Conservation (phyloP, 1,140 invertebrate genomes). For the Paramacrobiotus metropolitanus region DNA sequence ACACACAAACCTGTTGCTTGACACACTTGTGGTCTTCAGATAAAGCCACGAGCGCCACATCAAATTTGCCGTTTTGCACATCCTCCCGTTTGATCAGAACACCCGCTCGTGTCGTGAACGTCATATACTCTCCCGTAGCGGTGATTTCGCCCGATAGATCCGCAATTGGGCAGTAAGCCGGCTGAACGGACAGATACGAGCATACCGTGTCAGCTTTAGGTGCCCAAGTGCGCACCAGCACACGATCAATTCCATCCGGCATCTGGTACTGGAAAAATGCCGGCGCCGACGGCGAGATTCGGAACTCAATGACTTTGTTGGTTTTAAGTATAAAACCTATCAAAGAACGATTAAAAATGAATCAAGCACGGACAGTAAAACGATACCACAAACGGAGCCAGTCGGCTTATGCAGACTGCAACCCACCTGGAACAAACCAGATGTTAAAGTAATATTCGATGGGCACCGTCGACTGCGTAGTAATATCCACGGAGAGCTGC, state of each 20-base stretch:
- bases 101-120: not conserved
- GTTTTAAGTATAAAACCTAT: not conserved
- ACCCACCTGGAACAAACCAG: slow-evolving; percentile 3
- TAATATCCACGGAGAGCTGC: not conserved
- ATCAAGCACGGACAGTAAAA: not conserved
- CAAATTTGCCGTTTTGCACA: slow-evolving; percentile 42
- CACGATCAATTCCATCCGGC: not conserved
- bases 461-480: not conserved
- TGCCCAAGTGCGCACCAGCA: not conserved
- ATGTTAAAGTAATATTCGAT: not conserved
- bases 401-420: too few relatives aligned
- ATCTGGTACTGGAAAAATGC: slow-evolving; percentile 1
- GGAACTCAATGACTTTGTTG: not conserved
- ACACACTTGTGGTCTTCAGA: slow-evolving; percentile 43
- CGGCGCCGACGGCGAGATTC: not conserved
- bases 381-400: too few relatives aligned
- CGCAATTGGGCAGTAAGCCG: not conserved
- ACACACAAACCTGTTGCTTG: too few relatives aligned
- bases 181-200: not conserved
- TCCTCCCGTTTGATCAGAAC: slow-evolving; percentile 17
- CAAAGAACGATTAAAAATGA: not conserved
- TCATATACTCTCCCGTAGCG: not conserved
- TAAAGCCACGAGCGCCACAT: slow-evolving; percentile 54
- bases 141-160: not conserved
- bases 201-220: not conserved